Evolutionary conservation across 1,140 invertebrate genomes (phyloP).

Genomic region (Archivesica marissinica): DNA sequence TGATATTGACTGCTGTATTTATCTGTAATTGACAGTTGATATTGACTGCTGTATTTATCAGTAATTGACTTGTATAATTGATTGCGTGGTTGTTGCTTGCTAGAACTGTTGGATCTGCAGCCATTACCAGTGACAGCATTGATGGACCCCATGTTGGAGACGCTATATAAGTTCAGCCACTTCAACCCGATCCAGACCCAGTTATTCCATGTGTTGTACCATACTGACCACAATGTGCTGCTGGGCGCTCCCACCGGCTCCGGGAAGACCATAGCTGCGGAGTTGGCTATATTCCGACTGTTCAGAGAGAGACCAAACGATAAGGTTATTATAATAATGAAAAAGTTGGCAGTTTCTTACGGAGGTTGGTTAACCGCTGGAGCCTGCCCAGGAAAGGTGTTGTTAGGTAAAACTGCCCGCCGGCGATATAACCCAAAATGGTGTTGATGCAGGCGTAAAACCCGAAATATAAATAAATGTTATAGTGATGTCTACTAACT

Average conservation of each 20-base stretch:
- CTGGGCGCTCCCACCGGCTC: slow-evolving; percentile 99
- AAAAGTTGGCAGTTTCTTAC: no score
- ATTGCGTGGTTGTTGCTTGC: no score
- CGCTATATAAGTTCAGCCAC: slow-evolving; percentile 95
- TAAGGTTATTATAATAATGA: slow-evolving; percentile 89
- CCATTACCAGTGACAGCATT: slow-evolving; percentile 94
- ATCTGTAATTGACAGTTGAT: no score
- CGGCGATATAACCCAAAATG: no score
- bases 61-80: no score
- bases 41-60: no score
- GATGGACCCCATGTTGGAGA: slow-evolving; percentile 90
- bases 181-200: slow-evolving; percentile 99
- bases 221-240: slow-evolving; percentile 97
- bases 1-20: no score
- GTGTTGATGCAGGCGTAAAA: no score
- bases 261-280: slow-evolving; percentile 99
- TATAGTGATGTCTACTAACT: no score
- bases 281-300: slow-evolving; percentile 98
- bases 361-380: no score
- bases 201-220: slow-evolving; percentile 98
- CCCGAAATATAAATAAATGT: background rate
- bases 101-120: slow-evolving; percentile 94
- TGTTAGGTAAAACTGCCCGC: no score
- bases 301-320: slow-evolving; percentile 92
- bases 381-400: no score